Evolutionary conservation across 2,888 invertebrate genomes (phyloP).

Genomic region (Pseudeuparius sepicola): DNA sequence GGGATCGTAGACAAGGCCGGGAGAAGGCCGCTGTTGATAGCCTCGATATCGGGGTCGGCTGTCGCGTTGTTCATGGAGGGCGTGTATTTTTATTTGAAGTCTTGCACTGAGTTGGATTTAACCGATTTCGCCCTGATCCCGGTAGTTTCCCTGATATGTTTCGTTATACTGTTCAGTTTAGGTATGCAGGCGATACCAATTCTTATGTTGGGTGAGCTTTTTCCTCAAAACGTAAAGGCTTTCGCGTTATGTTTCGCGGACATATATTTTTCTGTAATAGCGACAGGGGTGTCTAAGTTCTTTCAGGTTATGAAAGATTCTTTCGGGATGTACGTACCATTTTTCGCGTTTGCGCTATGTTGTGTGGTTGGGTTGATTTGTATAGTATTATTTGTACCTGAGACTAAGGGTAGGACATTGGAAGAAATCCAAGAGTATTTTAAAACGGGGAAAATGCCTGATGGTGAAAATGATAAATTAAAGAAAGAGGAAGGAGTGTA

Average conservation of each 20-base stretch:
- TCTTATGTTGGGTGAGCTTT: conserved; percentile 44
- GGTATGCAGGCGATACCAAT: conserved; percentile 46
- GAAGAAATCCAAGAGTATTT: conserved; percentile 18
- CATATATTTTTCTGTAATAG: conserved; percentile 41
- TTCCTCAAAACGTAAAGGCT: conserved; percentile 47
- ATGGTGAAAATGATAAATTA: conserved; percentile 10
- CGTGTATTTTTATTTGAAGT: conserved; percentile 40
- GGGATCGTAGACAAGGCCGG: conserved; percentile 49
- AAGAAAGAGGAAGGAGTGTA: no score
- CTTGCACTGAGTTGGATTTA: conserved; percentile 33
- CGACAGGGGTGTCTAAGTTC: conserved; percentile 41
- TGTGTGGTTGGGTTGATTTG: conserved; percentile 17
- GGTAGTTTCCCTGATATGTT: conserved; percentile 39
- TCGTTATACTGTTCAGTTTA: conserved; percentile 43
- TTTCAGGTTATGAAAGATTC: conserved; percentile 41
- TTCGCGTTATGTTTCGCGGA: conserved; percentile 48
- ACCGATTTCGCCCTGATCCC: conserved; percentile 38
- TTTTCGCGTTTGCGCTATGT: conserved; percentile 17
- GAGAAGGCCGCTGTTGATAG: conserved; percentile 43
- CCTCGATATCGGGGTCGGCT: conserved; percentile 41
- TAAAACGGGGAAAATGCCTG: neutral
- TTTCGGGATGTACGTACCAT: conserved; percentile 19
- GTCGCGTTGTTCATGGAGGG: conserved; percentile 39
- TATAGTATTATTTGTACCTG: conserved; percentile 19
- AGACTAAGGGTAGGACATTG: conserved; percentile 21